phyloP scores from a whole-genome alignment of 2,888 invertebrate genomes.

The Noctua janthe region DNA sequence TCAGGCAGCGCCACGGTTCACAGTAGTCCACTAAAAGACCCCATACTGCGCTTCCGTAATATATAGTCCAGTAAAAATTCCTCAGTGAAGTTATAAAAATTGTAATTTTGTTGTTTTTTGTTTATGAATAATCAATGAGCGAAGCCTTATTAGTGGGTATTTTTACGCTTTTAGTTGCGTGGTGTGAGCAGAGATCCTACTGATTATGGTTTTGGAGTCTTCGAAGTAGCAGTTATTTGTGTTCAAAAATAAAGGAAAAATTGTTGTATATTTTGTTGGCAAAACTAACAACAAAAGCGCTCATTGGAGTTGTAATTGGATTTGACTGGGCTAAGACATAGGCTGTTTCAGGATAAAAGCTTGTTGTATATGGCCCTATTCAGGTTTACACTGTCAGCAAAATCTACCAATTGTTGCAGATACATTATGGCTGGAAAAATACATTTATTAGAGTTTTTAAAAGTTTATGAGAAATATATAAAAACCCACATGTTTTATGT shows the following conservation, averaged over 20 bases:
- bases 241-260: not conserved
- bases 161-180: slow-evolving; percentile 39
- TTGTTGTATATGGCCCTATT: not conserved
- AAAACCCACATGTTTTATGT: not conserved
- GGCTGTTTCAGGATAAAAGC: not conserved
- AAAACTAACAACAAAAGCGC: not conserved
- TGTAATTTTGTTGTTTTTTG: slow-evolving; percentile 58
- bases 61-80: slow-evolving; percentile 63
- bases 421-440: not conserved
- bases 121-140: slow-evolving; percentile 61
- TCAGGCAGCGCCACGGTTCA: slow-evolving; percentile 23
- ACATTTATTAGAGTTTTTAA: not conserved
- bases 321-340: not conserved
- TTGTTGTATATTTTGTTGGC: not conserved
- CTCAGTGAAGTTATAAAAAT: slow-evolving; percentile 51
- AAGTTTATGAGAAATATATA: too few relatives aligned
- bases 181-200: slow-evolving; percentile 14
- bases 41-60: slow-evolving; percentile 54
- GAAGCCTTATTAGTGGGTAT: slow-evolving; percentile 50
- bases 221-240: not conserved
- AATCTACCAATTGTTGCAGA: not conserved
- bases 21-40: slow-evolving; percentile 66
- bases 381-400: not conserved
- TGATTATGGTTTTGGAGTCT: not conserved
- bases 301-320: not conserved